Percentiles rank a stretch among this genome's conserved stretches.
These are phyloP conservation scores for Pyrgus malvae DNA, from an alignment of 2,888 invertebrate species.

Conservation along the genomic window DNA sequence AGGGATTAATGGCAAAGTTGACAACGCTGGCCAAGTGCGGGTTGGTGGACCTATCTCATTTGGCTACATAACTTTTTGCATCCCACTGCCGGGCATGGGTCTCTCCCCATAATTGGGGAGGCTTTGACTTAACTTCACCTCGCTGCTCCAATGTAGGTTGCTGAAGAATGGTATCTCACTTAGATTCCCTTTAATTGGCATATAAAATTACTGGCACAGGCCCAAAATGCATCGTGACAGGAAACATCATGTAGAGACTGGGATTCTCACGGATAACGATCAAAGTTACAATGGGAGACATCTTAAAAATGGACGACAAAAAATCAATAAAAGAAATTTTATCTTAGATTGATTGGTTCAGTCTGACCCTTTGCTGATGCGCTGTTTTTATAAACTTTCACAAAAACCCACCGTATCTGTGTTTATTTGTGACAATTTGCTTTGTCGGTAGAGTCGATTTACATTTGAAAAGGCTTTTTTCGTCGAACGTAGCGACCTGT, in stretches of 20 bases:
- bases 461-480: slow-evolving; percentile 78
- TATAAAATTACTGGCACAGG: neutral
- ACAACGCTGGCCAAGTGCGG: too few relatives aligned
- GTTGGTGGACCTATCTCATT: too few relatives aligned
- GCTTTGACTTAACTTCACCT: too few relatives aligned
- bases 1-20: too few relatives aligned
- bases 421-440: slow-evolving; percentile 83
- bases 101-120: too few relatives aligned
- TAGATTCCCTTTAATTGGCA: too few relatives aligned
- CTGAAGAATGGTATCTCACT: too few relatives aligned
- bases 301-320: slow-evolving; percentile 55
- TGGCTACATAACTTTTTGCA: too few relatives aligned
- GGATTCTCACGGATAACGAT: slow-evolving; percentile 68
- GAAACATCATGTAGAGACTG: slow-evolving; percentile 35
- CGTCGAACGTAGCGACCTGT: slow-evolving; percentile 69
- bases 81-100: too few relatives aligned
- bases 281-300: slow-evolving; percentile 53
- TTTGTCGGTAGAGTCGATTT: slow-evolving; percentile 80
- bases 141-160: too few relatives aligned
- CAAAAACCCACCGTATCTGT: slow-evolving; percentile 76
- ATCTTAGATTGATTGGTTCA: slow-evolving; percentile 79
- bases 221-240: slow-evolving; percentile 20
- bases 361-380: slow-evolving; percentile 75
- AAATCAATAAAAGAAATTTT: slow-evolving; percentile 71
- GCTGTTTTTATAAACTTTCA: slow-evolving; percentile 71